Percentiles rank a stretch among this genome's conserved stretches.
Evolutionary conservation across 2,113 vertebrate genomes (phyloP).

Genomic region (Dascyllus trimaculatus): DNA sequence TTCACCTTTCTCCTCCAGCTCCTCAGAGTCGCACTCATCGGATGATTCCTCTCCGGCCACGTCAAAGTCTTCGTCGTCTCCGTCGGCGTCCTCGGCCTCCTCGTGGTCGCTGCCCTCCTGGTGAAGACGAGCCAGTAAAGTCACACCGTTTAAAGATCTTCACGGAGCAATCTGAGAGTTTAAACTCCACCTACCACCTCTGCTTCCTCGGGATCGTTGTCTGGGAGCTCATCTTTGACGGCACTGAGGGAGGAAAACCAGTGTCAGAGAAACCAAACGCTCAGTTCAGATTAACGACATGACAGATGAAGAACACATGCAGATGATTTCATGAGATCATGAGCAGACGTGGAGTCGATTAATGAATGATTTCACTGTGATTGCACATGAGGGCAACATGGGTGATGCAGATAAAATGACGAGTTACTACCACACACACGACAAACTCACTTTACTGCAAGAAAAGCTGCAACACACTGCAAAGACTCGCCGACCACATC

Average conservation of each 20-base stretch:
- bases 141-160: not conserved
- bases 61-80: slow-evolving; percentile 93
- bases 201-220: slow-evolving; percentile 90
- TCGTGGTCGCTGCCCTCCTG: slow-evolving; percentile 94
- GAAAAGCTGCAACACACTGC: slow-evolving; percentile 22
- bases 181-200: slow-evolving; percentile 84
- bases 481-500: slow-evolving; percentile 19
- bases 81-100: slow-evolving; percentile 92
- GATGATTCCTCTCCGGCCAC: slow-evolving; percentile 92
- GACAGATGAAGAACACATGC: slow-evolving; percentile 26
- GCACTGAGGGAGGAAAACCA: slow-evolving; percentile 77
- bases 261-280: not conserved
- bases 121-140: not conserved
- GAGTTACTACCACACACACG: not conserved
- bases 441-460: not conserved
- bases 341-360: slow-evolving; percentile 35
- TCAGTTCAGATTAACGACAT: accelerated
- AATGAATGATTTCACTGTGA: slow-evolving; percentile 34
- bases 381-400: not conserved
- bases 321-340: slow-evolving; percentile 20
- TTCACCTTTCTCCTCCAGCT: slow-evolving; percentile 96
- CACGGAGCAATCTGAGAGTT: not conserved
- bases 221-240: slow-evolving; percentile 89
- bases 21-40: slow-evolving; percentile 95
- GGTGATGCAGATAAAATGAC: slow-evolving; percentile 13